Percentiles rank a stretch among this genome's conserved stretches.
phyloP scores from a whole-genome alignment of 2,113 vertebrate species.

The Saccopteryx leptura region DNA sequence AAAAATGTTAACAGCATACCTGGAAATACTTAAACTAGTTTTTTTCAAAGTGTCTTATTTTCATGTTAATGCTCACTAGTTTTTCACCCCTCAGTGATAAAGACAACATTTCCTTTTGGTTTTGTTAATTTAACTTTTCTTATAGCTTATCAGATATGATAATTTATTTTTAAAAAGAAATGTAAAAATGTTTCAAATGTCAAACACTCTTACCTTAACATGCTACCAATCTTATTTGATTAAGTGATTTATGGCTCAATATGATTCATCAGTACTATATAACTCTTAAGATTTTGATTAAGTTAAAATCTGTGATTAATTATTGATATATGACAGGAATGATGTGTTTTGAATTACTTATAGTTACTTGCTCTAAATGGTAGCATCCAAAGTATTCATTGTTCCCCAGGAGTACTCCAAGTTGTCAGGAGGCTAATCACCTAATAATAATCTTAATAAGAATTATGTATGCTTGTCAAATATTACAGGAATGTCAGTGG shows the following conservation, averaged over 20 bases:
- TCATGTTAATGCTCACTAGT: background rate
- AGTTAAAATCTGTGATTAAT: constrained; percentile 32
- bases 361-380: background rate
- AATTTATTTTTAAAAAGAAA: background rate
- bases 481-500: background rate
- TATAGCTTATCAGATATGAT: background rate
- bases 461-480: background rate
- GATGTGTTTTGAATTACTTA: constrained; percentile 42
- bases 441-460: constrained; percentile 12
- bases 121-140: background rate
- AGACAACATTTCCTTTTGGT: background rate
- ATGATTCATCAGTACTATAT: background rate
- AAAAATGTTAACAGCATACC: background rate
- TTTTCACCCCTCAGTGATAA: background rate
- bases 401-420: background rate
- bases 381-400: background rate
- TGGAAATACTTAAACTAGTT: background rate
- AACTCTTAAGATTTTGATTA: constrained; percentile 24
- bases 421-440: background rate
- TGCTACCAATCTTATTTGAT: background rate
- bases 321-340: background rate
- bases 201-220: background rate
- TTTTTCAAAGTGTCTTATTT: background rate
- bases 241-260: background rate
- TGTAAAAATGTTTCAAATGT: background rate